Percentiles rank a stretch among this genome's conserved stretches.
phyloP scores from a whole-genome alignment of 2,797 vertebrate genomes.

The Micropoecilia bifurca region DNA sequence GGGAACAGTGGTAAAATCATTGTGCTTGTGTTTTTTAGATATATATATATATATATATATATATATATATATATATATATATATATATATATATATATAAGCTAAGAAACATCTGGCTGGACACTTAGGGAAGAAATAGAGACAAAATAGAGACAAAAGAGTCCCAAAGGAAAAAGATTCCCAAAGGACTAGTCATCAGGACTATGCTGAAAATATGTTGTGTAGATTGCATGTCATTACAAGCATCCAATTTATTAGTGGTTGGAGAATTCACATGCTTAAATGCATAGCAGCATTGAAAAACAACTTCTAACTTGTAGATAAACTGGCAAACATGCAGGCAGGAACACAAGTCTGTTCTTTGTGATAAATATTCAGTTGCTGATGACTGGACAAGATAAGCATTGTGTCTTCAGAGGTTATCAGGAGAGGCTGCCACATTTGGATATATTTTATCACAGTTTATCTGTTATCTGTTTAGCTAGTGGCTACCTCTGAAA shows the following conservation, averaged over 20 bases:
- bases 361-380: slow-evolving; percentile 86
- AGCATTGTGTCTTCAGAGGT: slow-evolving; percentile 82
- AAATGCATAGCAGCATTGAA: slow-evolving; percentile 10
- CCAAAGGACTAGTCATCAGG: neutral
- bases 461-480: slow-evolving; percentile 85
- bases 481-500: slow-evolving; percentile 79
- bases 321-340: slow-evolving; percentile 77
- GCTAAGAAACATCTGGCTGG: no score
- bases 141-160: no score
- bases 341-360: slow-evolving; percentile 74
- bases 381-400: slow-evolving; percentile 84
- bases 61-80: no score
- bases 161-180: neutral
- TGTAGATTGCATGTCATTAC: neutral
- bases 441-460: slow-evolving; percentile 87
- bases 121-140: neutral
- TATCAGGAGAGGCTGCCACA: slow-evolving; percentile 82
- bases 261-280: slow-evolving; percentile 23
- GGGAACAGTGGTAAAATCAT: no score
- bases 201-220: neutral
- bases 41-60: no score
- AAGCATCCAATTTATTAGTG: slow-evolving; percentile 16
- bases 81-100: no score
- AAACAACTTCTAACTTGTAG: slow-evolving; percentile 60
- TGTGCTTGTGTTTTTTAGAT: no score